phyloP scores from a whole-genome alignment of 2,797 vertebrate genomes.

The Halcyon smyrnensis region DNA sequence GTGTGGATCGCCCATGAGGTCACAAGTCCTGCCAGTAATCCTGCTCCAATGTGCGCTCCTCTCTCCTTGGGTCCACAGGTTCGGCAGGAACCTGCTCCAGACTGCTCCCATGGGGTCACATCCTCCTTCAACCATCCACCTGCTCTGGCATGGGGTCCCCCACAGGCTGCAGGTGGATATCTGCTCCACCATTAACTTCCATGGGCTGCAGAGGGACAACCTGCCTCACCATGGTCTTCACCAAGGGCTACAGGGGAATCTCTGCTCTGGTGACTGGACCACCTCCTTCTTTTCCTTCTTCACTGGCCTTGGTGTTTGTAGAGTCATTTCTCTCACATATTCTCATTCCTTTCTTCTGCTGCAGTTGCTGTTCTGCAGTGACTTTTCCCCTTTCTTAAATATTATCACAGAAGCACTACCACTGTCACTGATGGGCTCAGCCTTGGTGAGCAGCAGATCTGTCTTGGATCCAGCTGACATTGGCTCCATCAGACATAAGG shows the following conservation, averaged over 20 bases:
- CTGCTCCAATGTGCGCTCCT: neutral
- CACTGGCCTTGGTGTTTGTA: neutral
- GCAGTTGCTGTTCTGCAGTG: neutral
- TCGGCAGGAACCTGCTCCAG: neutral
- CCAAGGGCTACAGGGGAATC: neutral
- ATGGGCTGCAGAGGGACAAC: neutral
- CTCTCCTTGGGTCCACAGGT: no score
- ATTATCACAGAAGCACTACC: neutral
- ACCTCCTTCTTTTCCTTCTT: neutral
- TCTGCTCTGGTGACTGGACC: no score
- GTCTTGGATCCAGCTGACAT: neutral
- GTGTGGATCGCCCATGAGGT: fast-evolving
- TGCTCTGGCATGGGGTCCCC: neutral
- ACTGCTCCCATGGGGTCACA: neutral
- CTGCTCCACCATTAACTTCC: neutral
- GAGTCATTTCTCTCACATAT: neutral
- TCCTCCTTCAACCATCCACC: neutral
- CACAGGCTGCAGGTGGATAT: neutral
- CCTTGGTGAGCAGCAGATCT: neutral
- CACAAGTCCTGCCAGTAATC: neutral
- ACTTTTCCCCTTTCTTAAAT: neutral
- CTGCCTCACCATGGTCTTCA: neutral
- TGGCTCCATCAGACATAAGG: fast-evolving
- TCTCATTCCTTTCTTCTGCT: neutral
- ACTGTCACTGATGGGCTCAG: neutral